Base-by-base conservation (phyloP, 2,113 vertebrate genomes). In the Peromyscus maniculatus region DNA sequence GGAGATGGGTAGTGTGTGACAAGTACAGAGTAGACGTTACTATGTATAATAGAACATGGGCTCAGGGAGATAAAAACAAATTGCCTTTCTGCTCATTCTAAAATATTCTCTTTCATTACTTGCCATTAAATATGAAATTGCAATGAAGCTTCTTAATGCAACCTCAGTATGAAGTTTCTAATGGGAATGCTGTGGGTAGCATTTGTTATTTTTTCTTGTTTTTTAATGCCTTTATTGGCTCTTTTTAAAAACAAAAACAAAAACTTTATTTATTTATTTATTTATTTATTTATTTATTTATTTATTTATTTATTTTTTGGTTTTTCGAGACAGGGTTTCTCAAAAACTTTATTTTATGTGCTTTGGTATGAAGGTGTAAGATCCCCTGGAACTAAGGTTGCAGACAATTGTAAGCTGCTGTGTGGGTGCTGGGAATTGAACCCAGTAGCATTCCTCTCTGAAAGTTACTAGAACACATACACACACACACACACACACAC, bases 61-160 rank as follows among this genome's bases (percentile, higher is more conserved):
- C 78, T 93, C 71, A 57, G 75, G 59, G 74, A 97, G 62, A 93
- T 33, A 36, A 87, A 90, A 97, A 94, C 71, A 5, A 97, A 97
- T 96, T 96, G 57, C 16, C 52, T 96, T 97, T 67, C 89, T 96
- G 5, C 88, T 94, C 71, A 8, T 28, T 77, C 55, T 92, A 79
- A 97, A 95, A 83, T 93, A 84, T 62, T 91, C 88, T 97, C 22
- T 96, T 95, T 96, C 94, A 83, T 43, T 2, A 22, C 6, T 26
- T 62, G 36, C 96, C 89, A 78, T 46, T 94, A 69, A 79, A 84
- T 87, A 71, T 95, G 67, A 93, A 97, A 92, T 98, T 83, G 43
- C 67, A 97, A 94, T 88, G n/a, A 94, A 49, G 12, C 55, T 96
- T 96, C 87, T 67, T 75, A 59, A 93, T 94, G 79, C 12, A 90